These are phyloP conservation scores for Torymus tubicola DNA, from an alignment of 2,888 invertebrate species.

Conservation along the genomic window DNA sequence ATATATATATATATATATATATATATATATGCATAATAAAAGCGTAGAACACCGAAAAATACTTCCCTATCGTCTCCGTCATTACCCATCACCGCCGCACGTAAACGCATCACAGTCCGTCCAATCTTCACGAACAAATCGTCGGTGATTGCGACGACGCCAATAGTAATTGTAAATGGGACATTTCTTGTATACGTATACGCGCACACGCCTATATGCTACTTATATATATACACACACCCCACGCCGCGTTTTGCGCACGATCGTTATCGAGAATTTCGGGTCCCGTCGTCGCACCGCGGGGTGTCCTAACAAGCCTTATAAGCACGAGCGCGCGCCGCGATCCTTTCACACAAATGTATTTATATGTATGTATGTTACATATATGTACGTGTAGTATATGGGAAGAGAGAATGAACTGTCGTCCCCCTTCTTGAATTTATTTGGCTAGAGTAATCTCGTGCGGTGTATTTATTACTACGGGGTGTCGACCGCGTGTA, in stretches of 20 bases:
- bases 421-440: constrained; percentile 29
- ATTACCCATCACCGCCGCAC: too few relatives aligned
- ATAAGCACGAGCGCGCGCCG: constrained; percentile 43
- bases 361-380: neutral
- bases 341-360: constrained; percentile 35
- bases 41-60: too few relatives aligned
- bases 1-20: too few relatives aligned
- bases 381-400: neutral
- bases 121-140: too few relatives aligned
- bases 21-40: too few relatives aligned
- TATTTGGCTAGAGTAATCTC: constrained; percentile 50
- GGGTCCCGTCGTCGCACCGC: constrained; percentile 23
- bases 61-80: too few relatives aligned
- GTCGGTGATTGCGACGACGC: too few relatives aligned
- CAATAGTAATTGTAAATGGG: too few relatives aligned
- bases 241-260: constrained; percentile 45
- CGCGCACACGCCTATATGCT: neutral
- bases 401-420: neutral
- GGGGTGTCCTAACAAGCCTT: too few relatives aligned
- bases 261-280: constrained; percentile 67
- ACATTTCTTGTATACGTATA: too few relatives aligned
- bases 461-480: constrained; percentile 10
- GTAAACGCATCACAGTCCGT: too few relatives aligned
- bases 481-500: constrained; percentile 34
- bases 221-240: constrained; percentile 26